phyloP scores from a whole-genome alignment of 1,140 invertebrate species.

The Probaryconus sp. region DNA sequence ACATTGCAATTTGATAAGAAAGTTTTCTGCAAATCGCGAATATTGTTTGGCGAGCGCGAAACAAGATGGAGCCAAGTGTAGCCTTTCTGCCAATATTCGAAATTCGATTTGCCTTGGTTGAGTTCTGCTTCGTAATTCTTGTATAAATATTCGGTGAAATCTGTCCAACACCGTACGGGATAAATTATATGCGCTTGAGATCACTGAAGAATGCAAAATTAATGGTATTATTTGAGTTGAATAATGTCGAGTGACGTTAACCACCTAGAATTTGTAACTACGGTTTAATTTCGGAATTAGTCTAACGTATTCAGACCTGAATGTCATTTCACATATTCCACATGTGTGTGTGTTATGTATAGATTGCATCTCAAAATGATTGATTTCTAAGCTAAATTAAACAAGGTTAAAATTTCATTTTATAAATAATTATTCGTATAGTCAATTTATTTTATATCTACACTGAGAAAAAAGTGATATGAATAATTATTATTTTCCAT shows the following conservation, averaged over 20 bases:
- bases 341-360: no score
- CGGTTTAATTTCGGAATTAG: background rate
- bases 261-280: background rate
- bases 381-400: no score
- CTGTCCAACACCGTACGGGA: background rate
- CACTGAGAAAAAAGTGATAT: no score
- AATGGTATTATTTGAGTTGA: slow-evolving; percentile 13
- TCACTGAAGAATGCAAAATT: slow-evolving; percentile 7
- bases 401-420: no score
- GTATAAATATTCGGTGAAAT: slow-evolving; percentile 15
- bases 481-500: no score
- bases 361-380: no score
- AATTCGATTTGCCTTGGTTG: slow-evolving; percentile 1
- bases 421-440: no score
- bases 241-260: slow-evolving; percentile 1
- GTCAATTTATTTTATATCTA: no score
- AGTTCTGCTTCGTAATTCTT: slow-evolving; percentile 2
- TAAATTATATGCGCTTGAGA: slow-evolving; percentile 1
- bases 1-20: slow-evolving; percentile 30
- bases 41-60: background rate
- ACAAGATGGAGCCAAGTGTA: slow-evolving; percentile 43
- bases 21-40: slow-evolving; percentile 21
- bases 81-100: background rate
- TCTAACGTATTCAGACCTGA: slow-evolving; percentile 1
- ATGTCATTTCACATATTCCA: background rate